Base-by-base conservation (phyloP, 2,113 vertebrate species). In the Pyrgilauda ruficollis region DNA sequence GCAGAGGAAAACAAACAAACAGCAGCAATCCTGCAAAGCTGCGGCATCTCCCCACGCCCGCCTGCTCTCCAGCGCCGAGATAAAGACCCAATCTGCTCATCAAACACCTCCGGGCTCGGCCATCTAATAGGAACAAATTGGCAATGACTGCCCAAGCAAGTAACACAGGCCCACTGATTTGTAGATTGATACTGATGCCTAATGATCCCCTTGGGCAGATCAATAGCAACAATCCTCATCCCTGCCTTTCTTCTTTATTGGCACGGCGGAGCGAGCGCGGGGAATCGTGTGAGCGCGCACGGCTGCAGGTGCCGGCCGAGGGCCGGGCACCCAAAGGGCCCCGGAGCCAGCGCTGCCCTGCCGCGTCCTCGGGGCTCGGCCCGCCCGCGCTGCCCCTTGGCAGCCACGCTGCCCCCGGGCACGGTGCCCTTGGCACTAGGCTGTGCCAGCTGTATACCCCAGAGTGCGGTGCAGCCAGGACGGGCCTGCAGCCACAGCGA, bases 191-290 rank as follows among this genome's bases (percentile, higher is more conserved):
- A 99, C 98, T 98, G 99, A 99, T 99, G 99, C 98, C 99, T 99
- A 99, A 99, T 99, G 99, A 99, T 99, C 98, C 99, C 99, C 98
- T 98, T 99, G 99, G 99, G 99, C 99, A 98, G 99, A 99, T 99
- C 99, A 99, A 99, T 99, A 99, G 98, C 98, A 99, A 99, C 99
- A 99, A 99, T 99, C 99, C 98, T 98, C 98, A 98, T 98, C 98
- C 98, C 98, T 98, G 98, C 98, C 99, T 99, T 98, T 99, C 98
- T 98, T 98, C 97, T 98, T 99, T 98, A 98, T 98, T 99, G 99
- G 99, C 98, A 98, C 98, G 94, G 98, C 97, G 98, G 98, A 98
- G 98, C 96, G 31, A 59, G 75, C 96, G 85, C 74, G 90, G 94
- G 78, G 94, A 53, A 13, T 81, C 10, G 74, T 6, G 80, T 35